Conservation (phyloP, 2,888 invertebrate genomes). For the Pogonocherus hispidulus region DNA sequence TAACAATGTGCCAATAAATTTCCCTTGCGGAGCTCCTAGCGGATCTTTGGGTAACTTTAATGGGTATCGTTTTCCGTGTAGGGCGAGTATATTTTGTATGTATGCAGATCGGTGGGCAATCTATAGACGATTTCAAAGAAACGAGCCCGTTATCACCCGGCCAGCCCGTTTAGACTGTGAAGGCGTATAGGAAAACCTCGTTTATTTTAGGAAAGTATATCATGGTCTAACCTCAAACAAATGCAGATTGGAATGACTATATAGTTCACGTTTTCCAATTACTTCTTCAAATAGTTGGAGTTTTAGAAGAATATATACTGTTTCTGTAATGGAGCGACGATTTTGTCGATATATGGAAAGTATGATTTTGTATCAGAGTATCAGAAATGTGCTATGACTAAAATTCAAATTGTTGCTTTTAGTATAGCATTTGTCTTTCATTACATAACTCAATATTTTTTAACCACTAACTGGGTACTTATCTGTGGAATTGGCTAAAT, state of each 20-base stretch:
- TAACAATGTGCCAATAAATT: slow-evolving; percentile 16
- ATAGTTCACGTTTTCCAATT: slow-evolving; percentile 61
- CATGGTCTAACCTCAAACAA: slow-evolving; percentile 61
- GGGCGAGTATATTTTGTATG: slow-evolving; percentile 44
- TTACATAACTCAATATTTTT: no score
- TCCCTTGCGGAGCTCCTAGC: slow-evolving; percentile 12
- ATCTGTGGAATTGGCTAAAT: no score
- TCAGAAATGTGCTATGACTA: no score
- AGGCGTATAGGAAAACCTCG: slow-evolving; percentile 1
- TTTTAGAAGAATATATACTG: slow-evolving; percentile 25
- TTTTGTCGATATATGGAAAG: slow-evolving; percentile 13
- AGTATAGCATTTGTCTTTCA: no score
- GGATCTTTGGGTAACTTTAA: slow-evolving; percentile 21
- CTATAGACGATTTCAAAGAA: slow-evolving; percentile 65
- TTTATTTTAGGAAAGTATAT: slow-evolving; percentile 14
- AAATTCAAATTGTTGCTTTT: no score
- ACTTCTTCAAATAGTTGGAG: slow-evolving; percentile 49
- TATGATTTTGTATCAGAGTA: not conserved
- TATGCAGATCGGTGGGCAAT: slow-evolving; percentile 63
- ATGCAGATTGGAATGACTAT: slow-evolving; percentile 61
- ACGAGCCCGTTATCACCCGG: slow-evolving; percentile 64
- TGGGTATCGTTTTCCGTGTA: slow-evolving; percentile 30
- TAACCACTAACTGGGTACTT: no score
- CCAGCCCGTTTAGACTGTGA: slow-evolving; percentile 56
- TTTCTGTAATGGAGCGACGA: slow-evolving; percentile 17